These are phyloP conservation scores for Gymnothorax reevesii DNA, from an alignment of 2,797 vertebrate species.

Conservation along the genomic window DNA sequence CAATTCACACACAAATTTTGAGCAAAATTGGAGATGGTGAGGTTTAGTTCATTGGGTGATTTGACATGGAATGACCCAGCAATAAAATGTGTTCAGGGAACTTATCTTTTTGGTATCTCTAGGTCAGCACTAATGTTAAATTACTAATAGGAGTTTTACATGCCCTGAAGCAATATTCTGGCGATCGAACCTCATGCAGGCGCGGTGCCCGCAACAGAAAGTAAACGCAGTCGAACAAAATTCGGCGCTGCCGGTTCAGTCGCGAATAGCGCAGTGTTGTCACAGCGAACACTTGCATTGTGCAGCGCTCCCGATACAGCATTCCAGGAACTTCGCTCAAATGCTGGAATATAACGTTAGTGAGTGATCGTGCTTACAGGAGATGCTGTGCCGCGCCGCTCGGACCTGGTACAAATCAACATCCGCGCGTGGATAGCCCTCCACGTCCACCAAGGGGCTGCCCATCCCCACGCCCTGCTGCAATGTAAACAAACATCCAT, in stretches of 20 bases:
- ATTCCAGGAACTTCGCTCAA: background rate
- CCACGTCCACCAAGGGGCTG: slow-evolving; percentile 81
- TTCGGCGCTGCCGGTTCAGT: background rate
- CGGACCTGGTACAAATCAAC: slow-evolving; percentile 90
- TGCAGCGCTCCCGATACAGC: background rate
- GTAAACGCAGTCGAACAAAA: background rate
- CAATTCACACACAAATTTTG: no score
- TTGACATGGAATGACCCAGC: no score
- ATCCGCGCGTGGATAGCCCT: slow-evolving; percentile 87
- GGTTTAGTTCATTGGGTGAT: no score
- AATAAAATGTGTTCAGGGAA: no score
- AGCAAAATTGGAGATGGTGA: no score
- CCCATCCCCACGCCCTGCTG: slow-evolving; percentile 87
- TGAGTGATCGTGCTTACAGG: slow-evolving; percentile 74
- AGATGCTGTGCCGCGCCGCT: slow-evolving; percentile 85
- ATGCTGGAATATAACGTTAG: no score
- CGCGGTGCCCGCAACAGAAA: background rate
- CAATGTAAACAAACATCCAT: slow-evolving; percentile 18
- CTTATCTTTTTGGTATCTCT: background rate
- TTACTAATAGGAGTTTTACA: no score
- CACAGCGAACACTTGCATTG: background rate
- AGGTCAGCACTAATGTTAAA: background rate
- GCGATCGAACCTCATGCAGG: slow-evolving; percentile 46
- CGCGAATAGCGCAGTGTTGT: background rate
- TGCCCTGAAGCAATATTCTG: slow-evolving; percentile 74